Evolutionary conservation across 1,140 invertebrate species (phyloP).

Genomic region (Drosophila mojavensis): DNA sequence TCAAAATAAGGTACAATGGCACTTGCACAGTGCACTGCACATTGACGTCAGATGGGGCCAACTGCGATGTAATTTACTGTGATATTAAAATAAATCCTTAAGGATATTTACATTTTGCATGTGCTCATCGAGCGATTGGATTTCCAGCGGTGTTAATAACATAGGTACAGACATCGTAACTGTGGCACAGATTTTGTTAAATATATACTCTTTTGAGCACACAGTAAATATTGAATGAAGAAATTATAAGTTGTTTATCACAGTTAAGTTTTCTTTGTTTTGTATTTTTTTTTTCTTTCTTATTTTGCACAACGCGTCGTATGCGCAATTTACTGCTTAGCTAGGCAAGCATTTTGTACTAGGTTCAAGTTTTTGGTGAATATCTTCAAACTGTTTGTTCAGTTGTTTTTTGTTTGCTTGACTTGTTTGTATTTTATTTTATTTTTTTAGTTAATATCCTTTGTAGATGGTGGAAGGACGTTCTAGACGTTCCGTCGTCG

Average conservation of each 20-base stretch:
- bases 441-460: constrained; percentile 14
- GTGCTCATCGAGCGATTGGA: constrained; percentile 61
- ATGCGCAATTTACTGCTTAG: constrained; percentile 56
- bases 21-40: constrained; percentile 10
- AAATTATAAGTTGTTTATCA: constrained; percentile 58
- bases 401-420: constrained; percentile 3
- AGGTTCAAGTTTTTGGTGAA: constrained; percentile 16
- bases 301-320: constrained; percentile 60
- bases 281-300: constrained; percentile 14
- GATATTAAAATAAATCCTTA: constrained; percentile 11
- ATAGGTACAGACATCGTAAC: constrained; percentile 66
- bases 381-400: background rate
- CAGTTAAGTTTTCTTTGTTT: constrained; percentile 53
- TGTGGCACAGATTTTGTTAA: background rate
- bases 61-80: background rate
- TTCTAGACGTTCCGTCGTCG: constrained; percentile 59
- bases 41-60: constrained; percentile 19
- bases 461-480: constrained; percentile 37
- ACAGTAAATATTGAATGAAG: constrained; percentile 16
- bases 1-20: constrained; percentile 42
- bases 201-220: constrained; percentile 19
- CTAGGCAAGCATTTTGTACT: constrained; percentile 70
- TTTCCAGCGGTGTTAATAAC: constrained; percentile 65
- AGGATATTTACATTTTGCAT: constrained; percentile 73
- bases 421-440: background rate